Conservation (phyloP, 2,113 vertebrate genomes). For the Pao palembangensis region DNA sequence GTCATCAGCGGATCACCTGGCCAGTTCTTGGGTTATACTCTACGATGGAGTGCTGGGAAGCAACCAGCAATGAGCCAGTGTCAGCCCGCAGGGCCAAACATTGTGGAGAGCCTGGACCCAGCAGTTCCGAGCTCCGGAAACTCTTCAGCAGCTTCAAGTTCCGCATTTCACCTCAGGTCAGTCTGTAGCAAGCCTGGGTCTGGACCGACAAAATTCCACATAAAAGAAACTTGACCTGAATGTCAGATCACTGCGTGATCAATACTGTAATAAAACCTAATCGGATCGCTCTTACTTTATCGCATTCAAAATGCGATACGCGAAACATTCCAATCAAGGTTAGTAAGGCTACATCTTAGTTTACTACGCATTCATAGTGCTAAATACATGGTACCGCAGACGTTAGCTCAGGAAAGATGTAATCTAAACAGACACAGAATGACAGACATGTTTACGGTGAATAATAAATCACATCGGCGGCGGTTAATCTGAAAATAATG, state of each 20-base stretch:
- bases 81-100: constrained; percentile 75
- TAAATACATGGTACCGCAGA: neutral
- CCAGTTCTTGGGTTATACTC: constrained; percentile 75
- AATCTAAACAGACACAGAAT: neutral
- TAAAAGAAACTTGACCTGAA: neutral
- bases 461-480: neutral
- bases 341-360: too few species aligned
- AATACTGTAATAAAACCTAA: too few species aligned
- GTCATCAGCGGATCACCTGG: constrained; percentile 56
- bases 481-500: neutral
- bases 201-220: neutral
- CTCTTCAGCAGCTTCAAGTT: constrained; percentile 83
- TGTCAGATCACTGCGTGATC: neutral
- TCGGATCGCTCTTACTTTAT: too few species aligned
- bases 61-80: constrained; percentile 75
- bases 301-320: too few species aligned
- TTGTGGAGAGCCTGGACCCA: constrained; percentile 73
- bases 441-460: neutral
- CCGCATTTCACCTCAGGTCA: constrained; percentile 74
- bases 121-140: constrained; percentile 63
- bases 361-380: neutral
- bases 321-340: neutral
- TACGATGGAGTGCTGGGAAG: constrained; percentile 75
- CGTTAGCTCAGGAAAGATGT: neutral
- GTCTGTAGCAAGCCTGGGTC: neutral